Percentiles rank a stretch among this genome's conserved stretches.
Evolutionary conservation across 2,113 vertebrate genomes (phyloP).

Genomic region (Ailuropoda melanoleuca): DNA sequence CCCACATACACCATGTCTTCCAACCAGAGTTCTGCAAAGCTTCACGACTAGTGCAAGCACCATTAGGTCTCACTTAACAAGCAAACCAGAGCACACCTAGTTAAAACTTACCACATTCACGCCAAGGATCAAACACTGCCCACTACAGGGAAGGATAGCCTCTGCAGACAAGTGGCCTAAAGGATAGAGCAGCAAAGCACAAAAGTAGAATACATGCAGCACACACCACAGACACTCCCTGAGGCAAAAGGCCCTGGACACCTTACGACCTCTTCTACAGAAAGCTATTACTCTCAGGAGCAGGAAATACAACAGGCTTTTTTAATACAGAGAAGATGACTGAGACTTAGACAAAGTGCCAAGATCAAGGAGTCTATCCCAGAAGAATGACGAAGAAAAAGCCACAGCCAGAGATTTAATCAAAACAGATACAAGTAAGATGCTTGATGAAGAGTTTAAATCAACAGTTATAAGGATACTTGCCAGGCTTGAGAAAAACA

Average conservation of each 20-base stretch:
- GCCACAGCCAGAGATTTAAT: not conserved
- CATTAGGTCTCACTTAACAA: not conserved
- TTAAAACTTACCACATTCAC: not conserved
- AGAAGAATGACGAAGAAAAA: not conserved
- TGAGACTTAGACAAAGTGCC: not conserved
- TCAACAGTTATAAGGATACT: not conserved
- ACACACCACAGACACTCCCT: not conserved
- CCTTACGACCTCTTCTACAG: not conserved
- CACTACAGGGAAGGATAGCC: not conserved
- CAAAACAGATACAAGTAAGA: not conserved
- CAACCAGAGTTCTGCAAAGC: not conserved
- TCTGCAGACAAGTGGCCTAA: not conserved
- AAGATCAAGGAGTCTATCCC: not conserved
- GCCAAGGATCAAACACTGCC: not conserved
- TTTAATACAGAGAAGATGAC: not conserved
- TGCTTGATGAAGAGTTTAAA: not conserved
- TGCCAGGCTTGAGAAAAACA: not conserved
- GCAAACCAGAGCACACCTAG: not conserved
- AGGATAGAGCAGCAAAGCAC: not conserved
- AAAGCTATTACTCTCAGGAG: not conserved
- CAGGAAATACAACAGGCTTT: not conserved
- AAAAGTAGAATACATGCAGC: not conserved
- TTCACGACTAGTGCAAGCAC: not conserved
- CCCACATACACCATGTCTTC: not conserved
- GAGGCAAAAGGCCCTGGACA: not conserved